Evolutionary conservation across 1,140 invertebrate species (phyloP).

Genomic region (Drosophila paulistorum): DNA sequence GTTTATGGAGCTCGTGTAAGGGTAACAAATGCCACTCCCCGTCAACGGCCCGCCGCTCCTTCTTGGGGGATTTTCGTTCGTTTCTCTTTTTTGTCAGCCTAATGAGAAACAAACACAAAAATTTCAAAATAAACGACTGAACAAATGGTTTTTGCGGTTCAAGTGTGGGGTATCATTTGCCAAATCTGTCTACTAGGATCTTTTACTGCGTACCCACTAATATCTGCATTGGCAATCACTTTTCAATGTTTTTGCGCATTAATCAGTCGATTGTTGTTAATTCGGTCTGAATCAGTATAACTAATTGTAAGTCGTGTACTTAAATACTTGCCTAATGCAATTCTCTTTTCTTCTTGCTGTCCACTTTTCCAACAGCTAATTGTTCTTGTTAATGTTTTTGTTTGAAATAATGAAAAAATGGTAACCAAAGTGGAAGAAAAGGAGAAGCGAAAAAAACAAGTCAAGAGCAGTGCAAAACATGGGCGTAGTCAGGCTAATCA

Average conservation of each 20-base stretch:
- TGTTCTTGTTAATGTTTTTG: conserved; percentile 74
- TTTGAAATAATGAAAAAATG: conserved; percentile 48
- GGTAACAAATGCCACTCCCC: conserved; percentile 1
- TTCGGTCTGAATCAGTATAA: not conserved
- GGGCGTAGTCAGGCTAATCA: not conserved
- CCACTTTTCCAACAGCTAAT: conserved; percentile 65
- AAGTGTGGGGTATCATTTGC: conserved; percentile 3
- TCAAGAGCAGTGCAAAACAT: conserved; percentile 11
- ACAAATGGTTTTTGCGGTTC: conserved; percentile 1
- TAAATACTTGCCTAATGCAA: conserved; percentile 34
- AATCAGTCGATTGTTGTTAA: conserved; percentile 9
- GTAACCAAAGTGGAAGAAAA: conserved; percentile 14
- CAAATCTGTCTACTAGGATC: not conserved
- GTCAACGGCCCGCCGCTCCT: not conserved
- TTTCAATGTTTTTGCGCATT: not conserved
- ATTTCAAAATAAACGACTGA: conserved; percentile 16
- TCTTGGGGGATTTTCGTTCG: not conserved
- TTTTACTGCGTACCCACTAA: not conserved
- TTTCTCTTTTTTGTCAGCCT: conserved; percentile 5
- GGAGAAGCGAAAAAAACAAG: conserved; percentile 13
- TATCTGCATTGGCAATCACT: not conserved
- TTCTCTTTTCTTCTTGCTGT: conserved; percentile 40
- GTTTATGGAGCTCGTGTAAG: conserved; percentile 7
- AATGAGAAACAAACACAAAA: conserved; percentile 19
- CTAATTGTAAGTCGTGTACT: not conserved